Evolutionary conservation across 30 jellyfish, hydroid and myxozoan genomes (phyloP).

Genomic region (Cassiopea andromeda): DNA sequence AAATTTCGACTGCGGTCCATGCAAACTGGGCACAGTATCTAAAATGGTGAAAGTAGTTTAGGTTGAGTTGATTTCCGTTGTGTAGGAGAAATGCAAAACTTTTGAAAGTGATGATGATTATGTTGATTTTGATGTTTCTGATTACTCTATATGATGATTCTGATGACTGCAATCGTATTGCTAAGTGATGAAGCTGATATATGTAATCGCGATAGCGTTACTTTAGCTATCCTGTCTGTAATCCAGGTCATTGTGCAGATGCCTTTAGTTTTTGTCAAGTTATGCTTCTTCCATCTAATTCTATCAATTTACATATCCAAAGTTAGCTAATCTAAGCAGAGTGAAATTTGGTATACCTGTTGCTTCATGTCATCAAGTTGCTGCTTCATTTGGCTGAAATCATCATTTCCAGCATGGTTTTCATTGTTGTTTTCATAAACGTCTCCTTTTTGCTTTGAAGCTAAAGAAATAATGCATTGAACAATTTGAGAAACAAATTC

Average conservation of each 20-base stretch:
- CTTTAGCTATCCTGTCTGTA: too few relatives aligned
- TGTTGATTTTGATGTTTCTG: not conserved
- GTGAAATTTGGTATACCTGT: not conserved
- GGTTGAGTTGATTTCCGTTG: not conserved
- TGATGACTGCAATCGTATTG: too few relatives aligned
- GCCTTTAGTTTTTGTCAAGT: too few relatives aligned
- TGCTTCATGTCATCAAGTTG: not conserved
- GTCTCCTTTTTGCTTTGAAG: not conserved
- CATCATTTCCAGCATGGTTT: not conserved
- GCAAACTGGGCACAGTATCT: constrained; percentile 91
- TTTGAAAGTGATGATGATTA: too few relatives aligned
- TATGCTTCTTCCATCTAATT: too few relatives aligned
- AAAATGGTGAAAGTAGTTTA: not conserved
- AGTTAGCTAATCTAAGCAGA: not conserved
- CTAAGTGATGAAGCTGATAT: too few relatives aligned
- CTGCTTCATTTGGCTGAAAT: not conserved
- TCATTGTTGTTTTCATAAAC: not conserved
- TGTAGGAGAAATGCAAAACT: too few relatives aligned
- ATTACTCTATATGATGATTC: not conserved
- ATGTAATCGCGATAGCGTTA: too few relatives aligned
- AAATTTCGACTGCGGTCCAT: constrained; percentile 89
- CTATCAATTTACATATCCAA: too few relatives aligned
- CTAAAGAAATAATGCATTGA: not conserved
- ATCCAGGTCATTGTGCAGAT: too few relatives aligned
- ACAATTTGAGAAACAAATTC: too few relatives aligned